Evolutionary conservation across 2,113 vertebrate genomes (phyloP).

Genomic region (Hippocampus barbouri): DNA sequence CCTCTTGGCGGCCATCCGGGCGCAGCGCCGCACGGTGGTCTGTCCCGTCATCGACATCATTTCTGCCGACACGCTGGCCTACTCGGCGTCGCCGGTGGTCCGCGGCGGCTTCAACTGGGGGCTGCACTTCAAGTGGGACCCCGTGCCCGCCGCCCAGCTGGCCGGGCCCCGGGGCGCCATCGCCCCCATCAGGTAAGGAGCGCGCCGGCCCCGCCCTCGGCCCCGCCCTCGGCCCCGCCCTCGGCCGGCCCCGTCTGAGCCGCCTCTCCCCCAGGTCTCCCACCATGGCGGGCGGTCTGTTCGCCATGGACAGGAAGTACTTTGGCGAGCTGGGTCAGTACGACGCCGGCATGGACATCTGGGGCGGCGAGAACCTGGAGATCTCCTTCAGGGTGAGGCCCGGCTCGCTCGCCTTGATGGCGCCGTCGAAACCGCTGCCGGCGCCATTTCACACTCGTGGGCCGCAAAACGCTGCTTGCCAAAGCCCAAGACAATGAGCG

Average conservation of each 20-base stretch:
- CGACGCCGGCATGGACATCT: constrained; percentile 96
- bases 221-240: too few relatives aligned
- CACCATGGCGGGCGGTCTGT: constrained; percentile 97
- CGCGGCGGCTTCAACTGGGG: constrained; percentile 98
- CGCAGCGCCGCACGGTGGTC: constrained; percentile 79
- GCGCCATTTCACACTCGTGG: too few relatives aligned
- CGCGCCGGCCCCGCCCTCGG: too few relatives aligned
- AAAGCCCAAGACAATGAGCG: too few relatives aligned
- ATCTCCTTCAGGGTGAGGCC: constrained; percentile 89
- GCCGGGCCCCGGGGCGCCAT: constrained; percentile 74
- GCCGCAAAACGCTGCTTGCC: too few relatives aligned
- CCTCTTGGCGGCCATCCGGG: constrained; percentile 76
- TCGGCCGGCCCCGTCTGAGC: not conserved
- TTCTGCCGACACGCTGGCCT: constrained; percentile 88
- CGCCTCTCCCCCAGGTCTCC: constrained; percentile 78
- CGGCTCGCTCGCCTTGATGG: not conserved
- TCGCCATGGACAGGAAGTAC: constrained; percentile 92
- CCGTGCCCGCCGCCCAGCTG: constrained; percentile 82
- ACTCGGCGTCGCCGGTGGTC: constrained; percentile 90
- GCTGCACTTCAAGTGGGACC: constrained; percentile 99
- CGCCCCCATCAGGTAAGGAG: constrained; percentile 80
- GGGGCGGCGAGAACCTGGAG: constrained; percentile 97
- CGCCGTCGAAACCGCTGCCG: not conserved
- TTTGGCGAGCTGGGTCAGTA: constrained; percentile 91
- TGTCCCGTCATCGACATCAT: constrained; percentile 98